Evolutionary conservation across 1,140 invertebrate genomes (phyloP).

Genomic region (Sarcophaga bullata): DNA sequence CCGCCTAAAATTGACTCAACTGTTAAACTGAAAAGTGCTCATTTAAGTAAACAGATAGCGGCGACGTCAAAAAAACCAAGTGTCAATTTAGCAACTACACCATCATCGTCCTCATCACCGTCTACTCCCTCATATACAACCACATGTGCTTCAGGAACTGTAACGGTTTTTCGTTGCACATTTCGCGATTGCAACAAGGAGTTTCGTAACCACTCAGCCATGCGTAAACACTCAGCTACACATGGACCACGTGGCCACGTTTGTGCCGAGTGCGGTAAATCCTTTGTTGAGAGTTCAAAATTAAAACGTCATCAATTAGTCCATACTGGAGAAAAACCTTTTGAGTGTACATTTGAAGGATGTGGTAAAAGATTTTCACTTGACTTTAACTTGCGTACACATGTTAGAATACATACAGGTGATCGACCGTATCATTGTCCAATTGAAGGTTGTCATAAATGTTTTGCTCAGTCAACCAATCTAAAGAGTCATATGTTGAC

Average conservation of each 20-base stretch:
- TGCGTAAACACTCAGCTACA: slow-evolving; percentile 97
- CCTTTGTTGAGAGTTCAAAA: slow-evolving; percentile 98
- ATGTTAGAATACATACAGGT: slow-evolving; percentile 97
- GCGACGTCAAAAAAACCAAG: background rate
- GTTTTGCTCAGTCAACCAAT: slow-evolving; percentile 98
- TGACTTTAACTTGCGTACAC: slow-evolving; percentile 96
- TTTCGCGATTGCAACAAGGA: slow-evolving; percentile 96
- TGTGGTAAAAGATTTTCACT: slow-evolving; percentile 98
- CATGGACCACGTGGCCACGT: slow-evolving; percentile 97
- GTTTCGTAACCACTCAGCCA: slow-evolving; percentile 97
- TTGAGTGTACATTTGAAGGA: slow-evolving; percentile 98
- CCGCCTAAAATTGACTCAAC: background rate
- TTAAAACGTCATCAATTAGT: slow-evolving; percentile 94
- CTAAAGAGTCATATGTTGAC: slow-evolving; percentile 98
- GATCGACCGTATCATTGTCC: slow-evolving; percentile 98
- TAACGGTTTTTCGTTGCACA: slow-evolving; percentile 89
- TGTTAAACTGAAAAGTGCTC: slow-evolving; percentile 10
- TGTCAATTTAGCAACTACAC: background rate
- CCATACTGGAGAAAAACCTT: slow-evolving; percentile 97
- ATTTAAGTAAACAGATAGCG: background rate
- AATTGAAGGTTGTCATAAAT: slow-evolving; percentile 98
- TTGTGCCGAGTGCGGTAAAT: slow-evolving; percentile 98
- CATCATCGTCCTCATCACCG: background rate
- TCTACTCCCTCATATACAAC: background rate
- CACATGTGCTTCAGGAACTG: slow-evolving; percentile 48